A percentile compares a stretch with the other conserved stretches of the same genome.
Conservation (phyloP, 1,140 invertebrate genomes). For the Pogonomyrmex barbatus region DNA sequence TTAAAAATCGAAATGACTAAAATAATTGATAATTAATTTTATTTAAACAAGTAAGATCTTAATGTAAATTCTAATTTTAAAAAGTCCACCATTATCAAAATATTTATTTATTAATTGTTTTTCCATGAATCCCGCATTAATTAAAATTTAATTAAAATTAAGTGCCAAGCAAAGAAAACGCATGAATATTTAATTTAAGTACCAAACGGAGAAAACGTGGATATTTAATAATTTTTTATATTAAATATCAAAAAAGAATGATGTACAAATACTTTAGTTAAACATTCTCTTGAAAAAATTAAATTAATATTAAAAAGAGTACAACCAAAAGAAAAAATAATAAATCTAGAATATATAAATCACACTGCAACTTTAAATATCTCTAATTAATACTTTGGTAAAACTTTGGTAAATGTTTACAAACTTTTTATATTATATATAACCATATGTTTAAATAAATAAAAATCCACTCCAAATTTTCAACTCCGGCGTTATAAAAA, state of each 20-base stretch:
- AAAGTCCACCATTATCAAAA: not conserved
- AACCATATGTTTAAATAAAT: slow-evolving; percentile 13
- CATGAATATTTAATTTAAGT: not conserved
- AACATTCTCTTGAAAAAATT: not conserved
- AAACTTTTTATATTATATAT: not conserved
- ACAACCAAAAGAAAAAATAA: not conserved
- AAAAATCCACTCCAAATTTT: not conserved
- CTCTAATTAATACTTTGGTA: not conserved
- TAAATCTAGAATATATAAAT: not conserved
- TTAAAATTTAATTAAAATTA: slow-evolving; percentile 10
- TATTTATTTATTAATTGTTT: not conserved
- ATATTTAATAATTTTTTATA: not conserved
- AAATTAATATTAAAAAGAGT: not conserved
- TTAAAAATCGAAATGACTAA: not conserved
- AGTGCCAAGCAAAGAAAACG: not conserved
- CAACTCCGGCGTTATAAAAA: not conserved
- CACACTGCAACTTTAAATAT: not conserved
- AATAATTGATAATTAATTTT: slow-evolving; percentile 4
- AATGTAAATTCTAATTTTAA: not conserved
- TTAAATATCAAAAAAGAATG: not conserved
- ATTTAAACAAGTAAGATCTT: not conserved
- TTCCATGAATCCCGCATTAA: not conserved
- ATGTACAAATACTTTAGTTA: too few species aligned
- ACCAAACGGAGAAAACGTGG: too few species aligned
- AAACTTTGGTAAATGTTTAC: not conserved